Percentiles rank a stretch among this genome's conserved stretches.
Conservation (phyloP, 2,888 invertebrate genomes). For the Polydesmus complanatus region DNA sequence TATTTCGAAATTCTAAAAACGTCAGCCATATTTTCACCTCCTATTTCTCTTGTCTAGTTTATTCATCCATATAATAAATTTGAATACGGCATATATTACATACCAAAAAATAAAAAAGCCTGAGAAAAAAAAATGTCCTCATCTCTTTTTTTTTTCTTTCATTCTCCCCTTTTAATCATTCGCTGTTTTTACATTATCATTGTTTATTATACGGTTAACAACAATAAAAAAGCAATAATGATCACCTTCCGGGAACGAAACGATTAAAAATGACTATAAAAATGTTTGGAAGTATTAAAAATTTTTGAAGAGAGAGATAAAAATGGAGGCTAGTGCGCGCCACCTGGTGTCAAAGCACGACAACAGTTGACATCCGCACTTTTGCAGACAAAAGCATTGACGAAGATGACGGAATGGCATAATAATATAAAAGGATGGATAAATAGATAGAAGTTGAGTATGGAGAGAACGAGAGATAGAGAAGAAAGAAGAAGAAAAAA, state of each 20-base stretch:
- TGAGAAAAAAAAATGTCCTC: background rate
- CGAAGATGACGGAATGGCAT: background rate
- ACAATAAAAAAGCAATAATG: background rate
- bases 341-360: background rate
- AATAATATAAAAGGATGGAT: too few relatives aligned
- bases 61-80: background rate
- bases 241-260: background rate
- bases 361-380: background rate
- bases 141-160: background rate
- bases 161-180: background rate
- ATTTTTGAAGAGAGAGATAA: background rate
- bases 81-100: background rate
- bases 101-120: background rate
- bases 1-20: too few relatives aligned
- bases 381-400: background rate
- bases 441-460: too few relatives aligned
- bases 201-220: background rate
- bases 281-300: background rate
- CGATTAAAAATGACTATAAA: background rate
- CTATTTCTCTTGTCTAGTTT: background rate
- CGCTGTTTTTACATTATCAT: background rate
- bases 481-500: background rate
- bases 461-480: background rate
- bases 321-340: background rate
- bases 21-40: too few relatives aligned